Base-by-base conservation (phyloP, 2,113 vertebrate species). In the Penelope pileata region DNA sequence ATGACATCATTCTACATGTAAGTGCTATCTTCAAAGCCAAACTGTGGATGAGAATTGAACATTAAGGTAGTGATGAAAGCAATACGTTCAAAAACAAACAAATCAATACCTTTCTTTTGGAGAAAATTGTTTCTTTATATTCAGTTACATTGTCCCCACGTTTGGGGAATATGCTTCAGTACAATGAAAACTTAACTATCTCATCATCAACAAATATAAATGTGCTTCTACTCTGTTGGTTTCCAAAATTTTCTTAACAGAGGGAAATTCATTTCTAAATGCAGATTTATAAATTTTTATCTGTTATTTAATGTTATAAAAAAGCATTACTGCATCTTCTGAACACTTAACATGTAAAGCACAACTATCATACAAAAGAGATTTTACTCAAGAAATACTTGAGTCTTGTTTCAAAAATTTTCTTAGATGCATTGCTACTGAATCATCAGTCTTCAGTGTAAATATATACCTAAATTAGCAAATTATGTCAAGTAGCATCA, bases 401-500 rank as follows among this genome's bases (percentile, higher is more conserved):
- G 16, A 62, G 17, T 60, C 40, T 66, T 62, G 15, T 73, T 62
- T 86, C 23, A 59, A 72, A 79, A 92, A 45, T 66, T 78, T 73
- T 77, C 42, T 54, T 89, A 89, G 16, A 42, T 83, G 23, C 5
- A 13, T 59, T 68, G 59, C 36, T 92, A 92, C n/a, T 40, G 7
- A 90, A 95, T 90, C 86, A 15, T 29, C n/a, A 69, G 10, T 70
- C 47, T 92, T 85, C 59, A 88, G 38, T n/a, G 74, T 74, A 94
- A 89, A 96, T 74, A 75, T 67, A 60, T 43, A 34, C 8, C n/a
- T 80, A 54, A 82, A 24, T 94, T 95, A 87, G 40, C 9, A 96
- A 92, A 84, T 78, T 78, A 88, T n/a, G n/a, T 53, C 94, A 96
- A 94, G 91, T 13, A 90, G 5, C 24, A 72, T 9, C 53, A 93